phyloP scores from a whole-genome alignment of 2,113 vertebrate species.

The Macrotis lagotis region DNA sequence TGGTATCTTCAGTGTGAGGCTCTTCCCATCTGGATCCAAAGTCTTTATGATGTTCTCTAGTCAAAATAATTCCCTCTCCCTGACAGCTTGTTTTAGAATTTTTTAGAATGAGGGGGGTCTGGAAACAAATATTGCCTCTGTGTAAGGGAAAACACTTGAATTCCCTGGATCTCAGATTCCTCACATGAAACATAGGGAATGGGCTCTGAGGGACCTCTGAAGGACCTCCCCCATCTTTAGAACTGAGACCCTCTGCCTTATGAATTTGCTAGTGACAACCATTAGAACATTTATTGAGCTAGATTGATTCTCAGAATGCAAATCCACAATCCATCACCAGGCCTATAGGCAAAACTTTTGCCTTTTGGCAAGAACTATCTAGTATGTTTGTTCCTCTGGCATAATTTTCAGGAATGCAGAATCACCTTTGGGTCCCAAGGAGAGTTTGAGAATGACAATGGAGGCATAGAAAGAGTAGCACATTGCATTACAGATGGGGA shows the following conservation, averaged over 20 bases:
- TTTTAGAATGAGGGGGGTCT: too few relatives aligned
- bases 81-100: too few relatives aligned
- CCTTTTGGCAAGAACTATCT: not conserved
- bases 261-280: not conserved
- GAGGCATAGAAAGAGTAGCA: not conserved
- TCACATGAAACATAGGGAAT: too few relatives aligned
- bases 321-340: not conserved
- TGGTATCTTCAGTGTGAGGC: too few relatives aligned
- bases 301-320: not conserved
- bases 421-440: not conserved
- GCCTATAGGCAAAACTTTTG: not conserved
- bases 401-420: not conserved
- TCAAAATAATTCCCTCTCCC: too few relatives aligned
- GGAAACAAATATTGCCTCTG: too few relatives aligned
- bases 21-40: too few relatives aligned
- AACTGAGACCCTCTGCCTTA: not conserved
- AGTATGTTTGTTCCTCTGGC: not conserved
- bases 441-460: not conserved
- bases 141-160: too few relatives aligned
- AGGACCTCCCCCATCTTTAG: too few relatives aligned
- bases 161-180: too few relatives aligned
- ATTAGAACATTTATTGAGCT: not conserved
- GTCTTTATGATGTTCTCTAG: too few relatives aligned
- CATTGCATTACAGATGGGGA: not conserved
- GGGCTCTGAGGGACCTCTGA: too few relatives aligned